Evolutionary conservation across 1,140 invertebrate species (phyloP), one percentile per base, ranked within the genome.

Genomic region (Orius insidiosus): DNA sequence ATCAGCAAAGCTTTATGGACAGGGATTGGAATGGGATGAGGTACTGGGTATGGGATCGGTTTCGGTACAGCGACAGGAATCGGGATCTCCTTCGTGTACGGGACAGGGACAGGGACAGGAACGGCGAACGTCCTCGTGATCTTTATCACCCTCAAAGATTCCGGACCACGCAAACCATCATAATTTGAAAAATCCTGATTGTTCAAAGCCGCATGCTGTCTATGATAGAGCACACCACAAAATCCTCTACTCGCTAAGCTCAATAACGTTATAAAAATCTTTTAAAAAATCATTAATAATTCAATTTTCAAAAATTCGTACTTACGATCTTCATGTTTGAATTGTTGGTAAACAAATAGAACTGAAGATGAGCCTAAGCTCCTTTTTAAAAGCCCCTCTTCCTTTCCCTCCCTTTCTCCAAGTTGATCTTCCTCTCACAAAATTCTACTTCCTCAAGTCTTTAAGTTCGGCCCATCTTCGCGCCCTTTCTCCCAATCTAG

Each of bases 71-170:
- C 35, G 35, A 36, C 14, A 3, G 14, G n/a, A 4, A 24, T 24
- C 24, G 24, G 24, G n/a, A 36, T 9, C 35, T 36, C n/a, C 14
- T 36, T 36, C n/a, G 35, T 11, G 9, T 15, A 18, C 9, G 38
- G 38, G 3, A 40, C 38, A 3, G 38, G 38, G 13, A 40, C 38
- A 4, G 38, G 38, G 10, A 15, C 13, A 13, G 38, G 38, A 18
- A 40, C 18, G 5, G 38, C 38, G 38, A 15, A 40, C 13, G 38
- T 40, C 38, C 38, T 40, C 9, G 38, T 40, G 38, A 40, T 40
- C 38, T 40, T 40, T 5, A 40, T 40, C 38, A 40, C 38, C 6
- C 38, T 13, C 38, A 40, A 18, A 15, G 13, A 15, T 13, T 40
- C 38, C 9, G 13, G 13, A 10, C 11, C 15, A 5, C 18, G 18